phyloP scores from a whole-genome alignment of 2,113 vertebrate species.

The Lycocorax pyrrhopterus region DNA sequence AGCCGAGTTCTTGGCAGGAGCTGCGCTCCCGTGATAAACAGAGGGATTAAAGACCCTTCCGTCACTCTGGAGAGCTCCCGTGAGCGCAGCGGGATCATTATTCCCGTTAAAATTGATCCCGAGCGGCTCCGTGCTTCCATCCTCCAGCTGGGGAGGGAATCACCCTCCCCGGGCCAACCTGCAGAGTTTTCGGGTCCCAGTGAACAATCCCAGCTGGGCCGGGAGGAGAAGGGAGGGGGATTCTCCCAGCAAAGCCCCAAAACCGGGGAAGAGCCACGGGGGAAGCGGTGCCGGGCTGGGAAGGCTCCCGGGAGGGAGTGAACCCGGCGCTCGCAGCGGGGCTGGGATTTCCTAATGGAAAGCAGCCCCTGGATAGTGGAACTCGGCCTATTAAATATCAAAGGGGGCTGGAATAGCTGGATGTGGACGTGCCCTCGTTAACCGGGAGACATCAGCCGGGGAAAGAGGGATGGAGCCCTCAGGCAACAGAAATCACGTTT shows the following conservation, averaged over 20 bases:
- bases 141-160: not conserved
- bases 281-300: not conserved
- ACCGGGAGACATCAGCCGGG: not conserved
- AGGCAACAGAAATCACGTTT: not conserved
- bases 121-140: not conserved
- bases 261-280: not conserved
- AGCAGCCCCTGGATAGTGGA: not conserved
- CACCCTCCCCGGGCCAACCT: not conserved
- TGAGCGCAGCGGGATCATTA: fast-evolving
- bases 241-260: not conserved
- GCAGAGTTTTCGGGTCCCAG: not conserved
- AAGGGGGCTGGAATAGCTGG: not conserved
- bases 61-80: not conserved
- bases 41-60: not conserved
- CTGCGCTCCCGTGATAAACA: not conserved
- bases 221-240: not conserved
- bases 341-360: not conserved
- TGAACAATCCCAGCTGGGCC: not conserved
- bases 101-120: not conserved
- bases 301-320: not conserved
- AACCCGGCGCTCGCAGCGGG: not conserved
- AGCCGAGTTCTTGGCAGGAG: not conserved
- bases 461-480: not conserved
- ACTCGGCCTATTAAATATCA: not conserved
- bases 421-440: not conserved